Evolutionary conservation across 1,140 invertebrate genomes (phyloP).

Genomic region (Gryon sp.): DNA sequence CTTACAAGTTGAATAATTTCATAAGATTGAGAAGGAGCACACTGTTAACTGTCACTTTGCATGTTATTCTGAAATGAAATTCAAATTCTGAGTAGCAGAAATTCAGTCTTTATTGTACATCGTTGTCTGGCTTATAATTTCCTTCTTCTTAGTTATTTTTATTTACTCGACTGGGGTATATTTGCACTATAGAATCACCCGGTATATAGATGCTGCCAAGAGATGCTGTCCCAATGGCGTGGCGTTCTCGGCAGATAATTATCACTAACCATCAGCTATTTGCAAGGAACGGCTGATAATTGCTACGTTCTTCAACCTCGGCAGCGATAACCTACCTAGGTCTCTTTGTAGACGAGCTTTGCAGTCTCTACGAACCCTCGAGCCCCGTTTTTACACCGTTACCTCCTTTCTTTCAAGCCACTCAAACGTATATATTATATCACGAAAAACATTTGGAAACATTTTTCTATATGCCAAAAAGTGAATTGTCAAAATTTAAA

Average conservation of each 20-base stretch:
- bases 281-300: conserved; percentile 80
- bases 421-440: conserved; percentile 61
- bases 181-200: conserved; percentile 68
- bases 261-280: conserved; percentile 81
- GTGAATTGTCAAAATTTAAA: conserved; percentile 50
- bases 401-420: conserved; percentile 64
- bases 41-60: background rate
- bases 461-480: conserved; percentile 43
- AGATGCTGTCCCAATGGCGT: conserved; percentile 74
- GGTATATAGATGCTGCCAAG: conserved; percentile 74
- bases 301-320: conserved; percentile 78
- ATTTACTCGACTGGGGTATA: conserved; percentile 7
- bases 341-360: conserved; percentile 74
- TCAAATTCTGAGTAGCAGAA: background rate
- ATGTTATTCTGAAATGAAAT: background rate
- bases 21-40: background rate
- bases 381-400: conserved; percentile 67
- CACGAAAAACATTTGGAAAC: conserved; percentile 58
- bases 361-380: conserved; percentile 70
- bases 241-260: conserved; percentile 79
- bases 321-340: conserved; percentile 77
- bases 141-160: too few relatives aligned
- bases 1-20: too few relatives aligned
- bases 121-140: conserved; percentile 12
- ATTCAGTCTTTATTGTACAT: conserved; percentile 1